These are phyloP conservation scores for Agapetus fuscipes DNA, from an alignment of 2,888 invertebrate genomes.

Conservation along the genomic window DNA sequence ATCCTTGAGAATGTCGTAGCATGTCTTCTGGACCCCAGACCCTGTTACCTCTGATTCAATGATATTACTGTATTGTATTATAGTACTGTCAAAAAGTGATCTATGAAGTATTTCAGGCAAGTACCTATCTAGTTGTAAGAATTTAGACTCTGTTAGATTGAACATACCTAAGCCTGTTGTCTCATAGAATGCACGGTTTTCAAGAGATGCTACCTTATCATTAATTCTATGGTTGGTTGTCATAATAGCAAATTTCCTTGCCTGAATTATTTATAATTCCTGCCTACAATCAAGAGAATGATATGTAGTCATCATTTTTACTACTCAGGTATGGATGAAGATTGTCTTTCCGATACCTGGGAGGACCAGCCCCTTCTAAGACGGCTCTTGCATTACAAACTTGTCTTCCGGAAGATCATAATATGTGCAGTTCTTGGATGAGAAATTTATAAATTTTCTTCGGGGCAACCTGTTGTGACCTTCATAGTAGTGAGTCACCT, in stretches of 20 bases:
- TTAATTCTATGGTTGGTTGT: neutral
- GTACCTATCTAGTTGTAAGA: neutral
- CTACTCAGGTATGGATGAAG: neutral
- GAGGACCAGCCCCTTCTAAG: neutral
- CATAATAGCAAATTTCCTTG: neutral
- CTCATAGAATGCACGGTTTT: neutral
- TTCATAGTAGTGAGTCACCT: neutral
- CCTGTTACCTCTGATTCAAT: too few relatives aligned
- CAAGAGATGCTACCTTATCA: neutral
- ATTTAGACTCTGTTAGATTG: neutral
- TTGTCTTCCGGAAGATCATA: neutral
- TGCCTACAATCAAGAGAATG: neutral
- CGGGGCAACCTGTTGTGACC: neutral
- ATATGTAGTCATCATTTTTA: neutral
- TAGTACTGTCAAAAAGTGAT: too few relatives aligned
- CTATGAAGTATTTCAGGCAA: too few relatives aligned
- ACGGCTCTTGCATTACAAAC: neutral
- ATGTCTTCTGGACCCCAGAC: too few relatives aligned
- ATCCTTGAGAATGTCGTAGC: too few relatives aligned
- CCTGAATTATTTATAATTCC: neutral
- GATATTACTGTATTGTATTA: too few relatives aligned
- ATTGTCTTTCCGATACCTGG: neutral
- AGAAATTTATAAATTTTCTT: neutral
- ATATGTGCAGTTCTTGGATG: neutral
- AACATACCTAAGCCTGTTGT: neutral